Evolutionary conservation across 2,113 vertebrate genomes (phyloP).

Genomic region (Phasianus colchicus): DNA sequence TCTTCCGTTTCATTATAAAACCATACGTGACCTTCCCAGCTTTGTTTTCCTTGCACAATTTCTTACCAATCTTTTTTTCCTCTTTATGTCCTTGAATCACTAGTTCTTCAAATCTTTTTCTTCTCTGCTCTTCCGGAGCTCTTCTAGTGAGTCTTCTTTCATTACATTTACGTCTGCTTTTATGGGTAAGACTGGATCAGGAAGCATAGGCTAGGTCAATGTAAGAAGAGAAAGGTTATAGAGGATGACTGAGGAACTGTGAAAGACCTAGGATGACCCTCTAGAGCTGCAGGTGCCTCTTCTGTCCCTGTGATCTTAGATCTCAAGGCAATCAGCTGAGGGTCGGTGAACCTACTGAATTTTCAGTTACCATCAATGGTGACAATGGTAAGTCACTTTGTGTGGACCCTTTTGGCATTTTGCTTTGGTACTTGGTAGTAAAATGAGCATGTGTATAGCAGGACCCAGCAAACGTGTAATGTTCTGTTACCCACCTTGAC

Average conservation of each 20-base stretch:
- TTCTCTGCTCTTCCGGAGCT: not conserved
- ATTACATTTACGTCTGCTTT: rapidly evolving
- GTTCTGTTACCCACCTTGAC: not conserved
- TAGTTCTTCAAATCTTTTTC: not conserved
- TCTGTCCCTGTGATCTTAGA: not conserved
- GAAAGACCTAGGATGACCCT: not conserved
- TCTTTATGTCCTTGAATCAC: not conserved
- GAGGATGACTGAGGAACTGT: not conserved
- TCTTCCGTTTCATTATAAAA: not conserved
- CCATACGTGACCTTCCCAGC: not conserved
- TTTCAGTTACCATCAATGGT: not conserved
- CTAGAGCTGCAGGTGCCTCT: not conserved
- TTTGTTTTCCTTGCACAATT: not conserved
- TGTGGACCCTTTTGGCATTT: not conserved
- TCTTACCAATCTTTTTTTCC: not conserved
- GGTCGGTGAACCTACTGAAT: not conserved
- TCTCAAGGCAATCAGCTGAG: not conserved
- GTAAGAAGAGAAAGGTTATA: not conserved
- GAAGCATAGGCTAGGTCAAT: not conserved
- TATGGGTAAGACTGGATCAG: rapidly evolving
- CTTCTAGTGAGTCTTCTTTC: not conserved
- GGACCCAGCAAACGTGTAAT: rapidly evolving
- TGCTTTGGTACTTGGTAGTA: not conserved
- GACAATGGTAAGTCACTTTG: not conserved
- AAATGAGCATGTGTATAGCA: not conserved